phyloP scores from a whole-genome alignment of 2,888 invertebrate species.

The Drosophila mercatorum region DNA sequence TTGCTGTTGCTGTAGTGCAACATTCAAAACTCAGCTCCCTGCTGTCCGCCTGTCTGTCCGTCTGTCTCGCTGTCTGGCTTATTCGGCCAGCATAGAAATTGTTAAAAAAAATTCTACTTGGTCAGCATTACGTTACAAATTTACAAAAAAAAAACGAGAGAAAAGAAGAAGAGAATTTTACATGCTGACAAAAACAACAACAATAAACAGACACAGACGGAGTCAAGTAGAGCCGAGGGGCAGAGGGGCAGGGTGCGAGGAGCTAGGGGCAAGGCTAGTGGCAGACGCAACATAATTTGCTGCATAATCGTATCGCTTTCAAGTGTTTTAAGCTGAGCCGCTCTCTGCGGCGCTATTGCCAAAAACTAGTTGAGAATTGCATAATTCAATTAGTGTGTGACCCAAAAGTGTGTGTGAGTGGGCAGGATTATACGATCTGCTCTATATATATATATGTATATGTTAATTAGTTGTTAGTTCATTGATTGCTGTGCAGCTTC shows the following conservation, averaged over 20 bases:
- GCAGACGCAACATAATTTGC: conserved; percentile 60
- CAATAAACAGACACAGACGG: conserved; percentile 32
- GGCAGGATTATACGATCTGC: conserved; percentile 8
- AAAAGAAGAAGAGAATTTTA: conserved; percentile 45
- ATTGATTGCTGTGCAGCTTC: conserved; percentile 49
- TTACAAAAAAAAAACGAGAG: conserved; percentile 54
- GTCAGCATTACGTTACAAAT: conserved; percentile 82
- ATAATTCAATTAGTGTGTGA: conserved; percentile 72
- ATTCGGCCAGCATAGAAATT: conserved; percentile 62
- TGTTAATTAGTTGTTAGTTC: conserved; percentile 24
- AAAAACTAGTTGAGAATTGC: conserved; percentile 70
- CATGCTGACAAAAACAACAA: conserved; percentile 63
- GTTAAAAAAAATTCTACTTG: conserved; percentile 73
- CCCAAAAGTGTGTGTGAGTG: conserved; percentile 14
- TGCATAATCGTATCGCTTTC: conserved; percentile 80
- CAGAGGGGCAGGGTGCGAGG: conserved; percentile 4
- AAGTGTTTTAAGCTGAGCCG: conserved; percentile 61
- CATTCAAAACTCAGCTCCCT: conserved; percentile 51
- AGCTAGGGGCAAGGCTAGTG: conserved; percentile 2
- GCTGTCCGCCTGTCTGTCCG: conserved; percentile 34
- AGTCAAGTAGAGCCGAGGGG: conserved; percentile 12
- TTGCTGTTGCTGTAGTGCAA: conserved; percentile 31
- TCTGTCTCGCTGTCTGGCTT: conserved; percentile 47
- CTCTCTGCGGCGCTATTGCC: conserved; percentile 31
- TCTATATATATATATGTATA: conserved; percentile 6